Percentiles rank a stretch among this genome's conserved stretches.
These are phyloP conservation scores for Trichonephila inaurata DNA, from an alignment of 1,140 invertebrate species.

Conservation along the genomic window DNA sequence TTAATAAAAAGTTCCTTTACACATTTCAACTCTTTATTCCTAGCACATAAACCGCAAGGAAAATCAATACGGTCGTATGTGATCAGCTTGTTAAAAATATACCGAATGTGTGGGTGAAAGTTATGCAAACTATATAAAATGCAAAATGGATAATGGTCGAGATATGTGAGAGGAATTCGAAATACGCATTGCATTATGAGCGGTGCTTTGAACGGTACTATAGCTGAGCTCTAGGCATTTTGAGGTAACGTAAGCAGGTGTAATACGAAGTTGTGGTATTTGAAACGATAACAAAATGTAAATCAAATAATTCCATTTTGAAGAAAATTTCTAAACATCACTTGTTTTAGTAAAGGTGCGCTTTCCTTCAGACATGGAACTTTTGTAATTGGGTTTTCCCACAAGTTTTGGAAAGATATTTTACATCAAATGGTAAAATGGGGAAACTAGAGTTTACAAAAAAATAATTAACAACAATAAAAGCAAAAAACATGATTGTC, in stretches of 20 bases:
- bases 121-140: slow-evolving; percentile 36
- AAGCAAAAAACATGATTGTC: no score
- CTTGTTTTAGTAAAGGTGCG: neutral
- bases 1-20: neutral
- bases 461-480: no score
- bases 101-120: neutral
- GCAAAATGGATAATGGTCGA: slow-evolving; percentile 20
- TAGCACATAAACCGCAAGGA: neutral
- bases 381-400: neutral
- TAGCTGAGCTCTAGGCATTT: neutral
- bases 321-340: neutral
- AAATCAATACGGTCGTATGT: slow-evolving; percentile 1
- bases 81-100: slow-evolving; percentile 32
- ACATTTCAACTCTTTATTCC: neutral
- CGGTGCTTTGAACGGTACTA: neutral
- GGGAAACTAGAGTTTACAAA: no score
- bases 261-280: neutral
- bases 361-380: neutral
- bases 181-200: neutral
- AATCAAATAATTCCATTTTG: neutral
- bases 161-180: neutral
- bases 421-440: no score
- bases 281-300: neutral
- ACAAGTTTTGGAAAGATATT: neutral
- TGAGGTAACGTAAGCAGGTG: neutral